These are phyloP conservation scores for Lepidothrix coronata DNA, from an alignment of 2,113 vertebrate species.

Conservation along the genomic window DNA sequence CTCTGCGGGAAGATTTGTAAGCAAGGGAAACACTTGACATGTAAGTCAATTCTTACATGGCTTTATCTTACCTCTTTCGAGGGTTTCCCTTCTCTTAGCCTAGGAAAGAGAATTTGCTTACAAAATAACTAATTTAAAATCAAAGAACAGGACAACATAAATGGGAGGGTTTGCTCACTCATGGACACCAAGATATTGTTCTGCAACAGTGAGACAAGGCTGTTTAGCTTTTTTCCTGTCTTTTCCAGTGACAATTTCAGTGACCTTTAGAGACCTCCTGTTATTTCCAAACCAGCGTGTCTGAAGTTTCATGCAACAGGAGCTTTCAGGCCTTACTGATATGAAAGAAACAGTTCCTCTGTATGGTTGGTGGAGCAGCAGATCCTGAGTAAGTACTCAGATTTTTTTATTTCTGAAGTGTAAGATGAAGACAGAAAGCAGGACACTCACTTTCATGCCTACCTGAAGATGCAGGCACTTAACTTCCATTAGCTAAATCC, in stretches of 20 bases:
- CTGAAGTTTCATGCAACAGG: background rate
- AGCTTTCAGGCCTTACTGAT: background rate
- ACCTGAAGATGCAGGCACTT: background rate
- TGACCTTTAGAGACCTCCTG: background rate
- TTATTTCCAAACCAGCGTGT: background rate
- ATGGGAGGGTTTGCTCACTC: background rate
- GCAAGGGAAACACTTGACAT: background rate
- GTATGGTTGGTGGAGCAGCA: background rate
- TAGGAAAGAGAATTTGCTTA: background rate
- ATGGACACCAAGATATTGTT: background rate
- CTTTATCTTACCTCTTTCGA: background rate
- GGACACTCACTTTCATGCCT: background rate
- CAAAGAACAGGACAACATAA: background rate
- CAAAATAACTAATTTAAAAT: background rate
- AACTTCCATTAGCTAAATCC: background rate
- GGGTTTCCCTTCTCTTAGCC: background rate
- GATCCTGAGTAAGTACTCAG: background rate
- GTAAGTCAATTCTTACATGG: background rate
- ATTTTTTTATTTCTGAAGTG: background rate
- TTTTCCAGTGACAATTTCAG: background rate
- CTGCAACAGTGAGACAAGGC: rapidly evolving
- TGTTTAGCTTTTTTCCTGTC: background rate
- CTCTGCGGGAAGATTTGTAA: too few species aligned
- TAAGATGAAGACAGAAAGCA: background rate
- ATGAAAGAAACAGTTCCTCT: background rate